These are phyloP conservation scores for Pterostichus madidus DNA, from an alignment of 2,888 invertebrate species.

Conservation along the genomic window DNA sequence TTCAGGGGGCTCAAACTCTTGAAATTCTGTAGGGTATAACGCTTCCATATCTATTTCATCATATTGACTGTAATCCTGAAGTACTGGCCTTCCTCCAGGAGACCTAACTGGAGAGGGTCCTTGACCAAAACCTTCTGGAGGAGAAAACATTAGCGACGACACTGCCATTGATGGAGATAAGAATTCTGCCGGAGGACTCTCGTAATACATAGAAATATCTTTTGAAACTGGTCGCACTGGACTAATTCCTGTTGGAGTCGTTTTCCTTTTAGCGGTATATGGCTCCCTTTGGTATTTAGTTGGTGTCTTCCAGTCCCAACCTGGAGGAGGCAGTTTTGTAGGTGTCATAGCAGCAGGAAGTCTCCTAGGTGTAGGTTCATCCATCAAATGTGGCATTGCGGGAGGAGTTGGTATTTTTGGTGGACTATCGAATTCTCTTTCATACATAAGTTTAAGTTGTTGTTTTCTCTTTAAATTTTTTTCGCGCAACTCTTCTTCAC, in stretches of 20 bases:
- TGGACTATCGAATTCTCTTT: constrained; percentile 16
- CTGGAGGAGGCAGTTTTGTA: neutral
- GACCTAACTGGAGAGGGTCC: neutral
- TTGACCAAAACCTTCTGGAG: constrained; percentile 6
- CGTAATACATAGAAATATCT: constrained; percentile 12
- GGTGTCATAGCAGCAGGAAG: neutral
- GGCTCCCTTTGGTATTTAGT: neutral
- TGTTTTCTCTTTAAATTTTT: constrained; percentile 20
- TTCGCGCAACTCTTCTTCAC: constrained; percentile 19
- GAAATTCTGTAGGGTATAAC: neutral
- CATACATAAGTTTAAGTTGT: constrained; percentile 2
- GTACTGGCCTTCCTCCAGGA: neutral
- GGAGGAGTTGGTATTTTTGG: constrained; percentile 28
- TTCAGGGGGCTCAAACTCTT: neutral
- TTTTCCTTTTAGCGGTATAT: neutral
- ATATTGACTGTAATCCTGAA: neutral
- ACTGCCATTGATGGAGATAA: neutral
- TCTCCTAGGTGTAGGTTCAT: constrained; percentile 10
- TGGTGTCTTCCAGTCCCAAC: no score
- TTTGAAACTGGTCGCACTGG: neutral
- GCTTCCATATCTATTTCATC: neutral
- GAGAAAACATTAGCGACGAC: neutral
- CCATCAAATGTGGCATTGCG: constrained; percentile 49
- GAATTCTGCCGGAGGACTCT: constrained; percentile 32
- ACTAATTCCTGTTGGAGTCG: constrained; percentile 4